Percentiles rank a stretch among this genome's conserved stretches.
phyloP scores from a whole-genome alignment of 2,113 vertebrate species.

The Nyctereutes procyonoides region DNA sequence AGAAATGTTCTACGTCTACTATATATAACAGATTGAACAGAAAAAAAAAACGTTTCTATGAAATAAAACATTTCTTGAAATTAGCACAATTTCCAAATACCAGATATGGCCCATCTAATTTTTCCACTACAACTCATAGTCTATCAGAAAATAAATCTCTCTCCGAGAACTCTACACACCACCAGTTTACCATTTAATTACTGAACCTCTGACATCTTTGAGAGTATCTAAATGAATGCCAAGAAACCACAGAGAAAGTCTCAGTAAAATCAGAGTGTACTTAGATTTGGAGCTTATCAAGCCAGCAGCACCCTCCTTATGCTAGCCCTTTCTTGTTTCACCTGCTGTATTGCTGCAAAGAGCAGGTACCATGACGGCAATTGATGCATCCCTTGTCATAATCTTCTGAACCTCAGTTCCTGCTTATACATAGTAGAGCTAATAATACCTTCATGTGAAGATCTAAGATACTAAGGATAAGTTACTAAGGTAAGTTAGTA shows the following conservation, averaged over 20 bases:
- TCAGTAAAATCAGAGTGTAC: background rate
- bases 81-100: background rate
- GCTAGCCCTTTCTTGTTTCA: background rate
- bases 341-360: background rate
- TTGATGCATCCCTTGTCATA: background rate
- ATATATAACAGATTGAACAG: background rate
- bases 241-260: background rate
- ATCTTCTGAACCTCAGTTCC: background rate
- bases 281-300: background rate
- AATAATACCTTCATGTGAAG: background rate
- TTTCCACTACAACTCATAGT: background rate
- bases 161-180: background rate
- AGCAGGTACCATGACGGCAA: background rate
- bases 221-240: background rate
- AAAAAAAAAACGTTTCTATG: background rate
- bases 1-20: background rate
- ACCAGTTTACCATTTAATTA: background rate
- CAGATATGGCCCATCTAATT: background rate
- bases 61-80: constrained; percentile 12
- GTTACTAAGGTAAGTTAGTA: constrained; percentile 19
- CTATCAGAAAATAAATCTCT: background rate
- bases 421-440: background rate
- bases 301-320: background rate
- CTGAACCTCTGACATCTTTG: background rate
- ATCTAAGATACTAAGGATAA: too few species aligned